phyloP scores from a whole-genome alignment of 1,140 invertebrate species.

The Limonius californicus region DNA sequence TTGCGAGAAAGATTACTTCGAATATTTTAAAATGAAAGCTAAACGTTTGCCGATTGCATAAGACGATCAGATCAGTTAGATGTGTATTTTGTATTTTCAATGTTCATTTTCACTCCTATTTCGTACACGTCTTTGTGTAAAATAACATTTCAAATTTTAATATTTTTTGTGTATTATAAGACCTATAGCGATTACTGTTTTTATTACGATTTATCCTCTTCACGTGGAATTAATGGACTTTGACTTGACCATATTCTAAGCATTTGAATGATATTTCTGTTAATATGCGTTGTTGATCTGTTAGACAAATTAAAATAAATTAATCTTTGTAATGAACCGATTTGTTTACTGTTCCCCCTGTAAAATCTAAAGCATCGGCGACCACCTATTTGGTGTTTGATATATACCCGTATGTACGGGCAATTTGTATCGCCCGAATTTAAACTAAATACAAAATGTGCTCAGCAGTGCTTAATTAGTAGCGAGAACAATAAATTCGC shows the following conservation, averaged over 20 bases:
- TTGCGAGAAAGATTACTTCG: too few species aligned
- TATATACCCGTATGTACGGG: background rate
- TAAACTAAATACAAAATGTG: constrained; percentile 6
- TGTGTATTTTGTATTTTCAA: constrained; percentile 2
- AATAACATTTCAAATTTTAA: constrained; percentile 10
- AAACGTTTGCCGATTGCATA: background rate
- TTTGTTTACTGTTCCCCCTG: constrained; percentile 17
- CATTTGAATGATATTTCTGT: constrained; percentile 28
- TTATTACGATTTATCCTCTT: constrained; percentile 4
- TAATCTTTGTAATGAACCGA: constrained; percentile 39
- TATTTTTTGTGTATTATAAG: constrained; percentile 7
- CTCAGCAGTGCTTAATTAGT: constrained; percentile 29
- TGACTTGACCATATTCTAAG: constrained; percentile 13
- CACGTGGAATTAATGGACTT: background rate
- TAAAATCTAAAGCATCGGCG: too few species aligned
- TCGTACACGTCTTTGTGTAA: constrained; percentile 4
- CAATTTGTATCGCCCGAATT: background rate
- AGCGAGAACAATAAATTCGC: constrained; percentile 30
- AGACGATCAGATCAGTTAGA: background rate
- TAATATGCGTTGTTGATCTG: constrained; percentile 41
- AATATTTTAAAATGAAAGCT: too few species aligned
- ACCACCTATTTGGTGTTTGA: background rate
- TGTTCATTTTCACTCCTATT: constrained; percentile 7
- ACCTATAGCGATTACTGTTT: constrained; percentile 8
- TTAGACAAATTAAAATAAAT: constrained; percentile 40